These are phyloP conservation scores for Acrobasis consociella DNA, from an alignment of 2,888 invertebrate species.

Conservation along the genomic window DNA sequence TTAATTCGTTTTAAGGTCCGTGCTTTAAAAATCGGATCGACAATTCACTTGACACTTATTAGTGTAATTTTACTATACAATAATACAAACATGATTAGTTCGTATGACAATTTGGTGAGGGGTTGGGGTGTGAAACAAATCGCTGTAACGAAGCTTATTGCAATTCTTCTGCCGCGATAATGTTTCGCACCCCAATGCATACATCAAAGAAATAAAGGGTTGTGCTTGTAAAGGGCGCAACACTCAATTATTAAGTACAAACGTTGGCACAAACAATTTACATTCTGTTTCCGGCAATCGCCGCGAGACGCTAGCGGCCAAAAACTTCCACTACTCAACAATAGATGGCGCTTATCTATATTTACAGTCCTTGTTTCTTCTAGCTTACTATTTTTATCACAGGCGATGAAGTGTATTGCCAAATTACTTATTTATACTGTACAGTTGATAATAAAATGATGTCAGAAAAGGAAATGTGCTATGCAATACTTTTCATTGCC, in stretches of 20 bases:
- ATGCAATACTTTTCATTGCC: constrained; percentile 54
- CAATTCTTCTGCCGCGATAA: constrained; percentile 72
- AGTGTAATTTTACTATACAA: constrained; percentile 63
- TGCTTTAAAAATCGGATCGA: constrained; percentile 50
- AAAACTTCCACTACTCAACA: constrained; percentile 62
- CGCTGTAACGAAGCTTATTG: constrained; percentile 75
- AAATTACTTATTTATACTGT: constrained; percentile 28
- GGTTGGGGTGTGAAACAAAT: constrained; percentile 69
- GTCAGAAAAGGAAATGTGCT: constrained; percentile 33
- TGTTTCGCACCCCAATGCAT: constrained; percentile 75
- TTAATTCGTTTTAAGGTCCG: constrained; percentile 63
- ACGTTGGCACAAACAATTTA: constrained; percentile 80
- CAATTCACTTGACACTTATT: constrained; percentile 62
- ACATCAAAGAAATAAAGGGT: constrained; percentile 78
- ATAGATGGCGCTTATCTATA: constrained; percentile 75
- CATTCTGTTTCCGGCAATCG: constrained; percentile 54
- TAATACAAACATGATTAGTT: constrained; percentile 70
- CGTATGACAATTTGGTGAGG: constrained; percentile 66
- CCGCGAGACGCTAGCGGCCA: constrained; percentile 37
- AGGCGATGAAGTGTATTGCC: constrained; percentile 56
- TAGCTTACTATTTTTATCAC: constrained; percentile 55
- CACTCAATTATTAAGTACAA: constrained; percentile 78
- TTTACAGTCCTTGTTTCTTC: constrained; percentile 49
- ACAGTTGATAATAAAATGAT: constrained; percentile 12
- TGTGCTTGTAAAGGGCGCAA: constrained; percentile 71